Conservation (phyloP, 2,113 vertebrate species). For the Amphiprion percula region DNA sequence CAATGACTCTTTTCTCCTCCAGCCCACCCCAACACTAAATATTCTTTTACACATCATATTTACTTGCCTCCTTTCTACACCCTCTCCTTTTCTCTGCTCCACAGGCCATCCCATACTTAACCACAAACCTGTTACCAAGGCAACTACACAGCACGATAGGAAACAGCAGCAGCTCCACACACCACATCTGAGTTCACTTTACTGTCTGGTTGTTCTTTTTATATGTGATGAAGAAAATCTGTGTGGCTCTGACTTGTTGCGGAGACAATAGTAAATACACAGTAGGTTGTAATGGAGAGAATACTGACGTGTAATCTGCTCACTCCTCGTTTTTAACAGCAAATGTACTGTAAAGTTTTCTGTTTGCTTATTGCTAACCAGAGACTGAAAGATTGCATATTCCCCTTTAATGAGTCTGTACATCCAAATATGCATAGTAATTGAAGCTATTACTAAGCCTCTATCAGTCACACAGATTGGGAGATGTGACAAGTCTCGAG, state of each 20-base stretch:
- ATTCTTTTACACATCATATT: conserved; percentile 16
- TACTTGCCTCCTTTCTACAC: background rate
- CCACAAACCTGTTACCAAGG: conserved; percentile 60
- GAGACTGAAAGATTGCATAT: too few relatives aligned
- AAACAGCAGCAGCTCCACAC: conserved; percentile 46
- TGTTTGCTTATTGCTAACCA: too few relatives aligned
- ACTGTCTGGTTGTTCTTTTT: conserved; percentile 36
- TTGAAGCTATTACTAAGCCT: too few relatives aligned
- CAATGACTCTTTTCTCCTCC: background rate
- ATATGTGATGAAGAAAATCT: conserved; percentile 15
- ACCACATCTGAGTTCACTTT: conserved; percentile 67
- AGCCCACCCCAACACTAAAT: background rate
- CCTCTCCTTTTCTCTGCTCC: conserved; percentile 26
- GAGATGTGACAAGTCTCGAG: too few relatives aligned
- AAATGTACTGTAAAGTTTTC: too few relatives aligned
- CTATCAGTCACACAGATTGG: too few relatives aligned
- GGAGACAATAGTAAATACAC: too few relatives aligned
- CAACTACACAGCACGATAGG: conserved; percentile 59
- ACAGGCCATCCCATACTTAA: conserved; percentile 51
- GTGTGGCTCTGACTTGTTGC: background rate
- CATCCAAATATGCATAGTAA: too few relatives aligned
- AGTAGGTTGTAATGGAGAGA: too few relatives aligned
- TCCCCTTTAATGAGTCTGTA: too few relatives aligned
- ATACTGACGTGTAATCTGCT: too few relatives aligned
- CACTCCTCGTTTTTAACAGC: too few relatives aligned